Conservation (phyloP, 2,113 vertebrate species). For the Otis tarda region DNA sequence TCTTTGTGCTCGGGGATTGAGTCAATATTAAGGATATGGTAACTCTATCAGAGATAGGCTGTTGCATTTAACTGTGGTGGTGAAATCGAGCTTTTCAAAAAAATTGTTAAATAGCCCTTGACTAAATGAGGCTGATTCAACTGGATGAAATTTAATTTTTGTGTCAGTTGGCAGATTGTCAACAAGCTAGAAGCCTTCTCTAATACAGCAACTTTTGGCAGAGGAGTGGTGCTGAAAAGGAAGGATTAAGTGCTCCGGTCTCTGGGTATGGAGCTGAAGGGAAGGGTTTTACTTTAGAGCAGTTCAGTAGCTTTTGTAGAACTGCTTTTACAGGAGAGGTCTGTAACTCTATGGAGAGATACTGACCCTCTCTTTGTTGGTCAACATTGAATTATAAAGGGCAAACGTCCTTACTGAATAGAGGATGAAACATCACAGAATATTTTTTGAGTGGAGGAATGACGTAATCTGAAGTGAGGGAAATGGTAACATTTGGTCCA, state of each 20-base stretch:
- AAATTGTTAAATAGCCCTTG: not conserved
- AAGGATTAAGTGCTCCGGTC: not conserved
- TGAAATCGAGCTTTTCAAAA: not conserved
- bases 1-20: not conserved
- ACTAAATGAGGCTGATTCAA: not conserved
- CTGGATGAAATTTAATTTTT: constrained; percentile 46
- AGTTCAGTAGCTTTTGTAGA: not conserved
- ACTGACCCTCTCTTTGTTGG: not conserved
- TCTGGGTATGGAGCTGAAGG: not conserved
- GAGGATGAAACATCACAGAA: not conserved
- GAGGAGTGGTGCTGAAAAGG: not conserved
- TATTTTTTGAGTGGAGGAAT: not conserved
- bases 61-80: not conserved
- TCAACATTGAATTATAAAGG: not conserved
- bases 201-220: constrained; percentile 28
- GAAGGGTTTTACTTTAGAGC: not conserved
- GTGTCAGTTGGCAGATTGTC: constrained; percentile 19
- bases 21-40: not conserved
- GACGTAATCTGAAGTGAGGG: not conserved
- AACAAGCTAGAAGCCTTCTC: constrained; percentile 7
- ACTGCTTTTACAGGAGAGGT: not conserved
- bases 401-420: not conserved
- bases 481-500: not conserved
- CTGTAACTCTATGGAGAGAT: not conserved
- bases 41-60: not conserved